Base-by-base conservation (phyloP, 2,888 invertebrate species). In the Dynastes grantii region DNA sequence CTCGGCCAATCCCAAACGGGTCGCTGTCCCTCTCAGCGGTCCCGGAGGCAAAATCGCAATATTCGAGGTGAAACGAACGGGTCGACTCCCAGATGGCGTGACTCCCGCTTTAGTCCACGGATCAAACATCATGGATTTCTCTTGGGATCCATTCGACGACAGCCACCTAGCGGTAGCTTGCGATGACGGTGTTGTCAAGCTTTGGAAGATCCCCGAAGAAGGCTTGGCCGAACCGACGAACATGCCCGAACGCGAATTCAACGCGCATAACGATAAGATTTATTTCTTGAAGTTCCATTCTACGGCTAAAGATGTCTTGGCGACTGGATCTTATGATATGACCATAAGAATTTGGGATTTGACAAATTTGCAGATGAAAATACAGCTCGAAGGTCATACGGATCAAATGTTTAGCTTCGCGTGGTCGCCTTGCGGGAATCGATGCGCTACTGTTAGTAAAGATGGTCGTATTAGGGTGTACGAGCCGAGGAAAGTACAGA, bases 271-370 rank as follows among this genome's bases (percentile, higher is more conserved):
- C 5, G 98, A 98, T 88, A 97, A 98, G 90, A 95, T 98, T 78
- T 97, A 96, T 88, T 93, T 97, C 81, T 93, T 98, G 13, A 95
- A 96, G 88, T 97, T 94, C 88, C 98, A 98, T 90, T 98, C 98
- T 0, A 90, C 96, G 78, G 97, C 98, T 0, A 90, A 93, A 27
- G 95, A 97, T 87, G 92, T 98, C 1, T 90, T 99, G 55, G 94
- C 96, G 0, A 95, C 97, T 0, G 97, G 96, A 0, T 96, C 97
- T 0, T 96, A 97, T 86, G 98, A 98, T 87, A 94, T 96, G 91
- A 95, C 94, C 61, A 92, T 98, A 64, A 95, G 95, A 87, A 91
- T 98, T 58, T 98, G 98, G 98, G 94, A 97, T 87, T 90, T 96
- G 61, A 89, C 89, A 58, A 90, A 92, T 37, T 90, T 92, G 81